Conservation (phyloP, 2,113 vertebrate genomes). For the Halcyon senegalensis region DNA sequence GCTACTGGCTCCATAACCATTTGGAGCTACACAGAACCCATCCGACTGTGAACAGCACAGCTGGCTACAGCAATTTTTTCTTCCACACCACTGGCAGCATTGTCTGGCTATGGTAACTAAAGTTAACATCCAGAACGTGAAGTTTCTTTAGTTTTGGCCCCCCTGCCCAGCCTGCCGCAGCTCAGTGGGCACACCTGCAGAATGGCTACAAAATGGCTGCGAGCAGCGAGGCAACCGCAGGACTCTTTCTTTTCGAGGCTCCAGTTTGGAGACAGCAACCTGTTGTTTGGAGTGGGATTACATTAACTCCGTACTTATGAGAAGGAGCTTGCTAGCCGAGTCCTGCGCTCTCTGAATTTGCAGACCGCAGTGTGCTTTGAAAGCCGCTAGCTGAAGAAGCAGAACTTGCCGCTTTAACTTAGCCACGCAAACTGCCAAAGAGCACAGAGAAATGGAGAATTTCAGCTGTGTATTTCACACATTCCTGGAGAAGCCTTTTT, state of each 20-base stretch:
- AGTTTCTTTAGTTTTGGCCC: slow-evolving; percentile 75
- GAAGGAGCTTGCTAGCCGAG: background rate
- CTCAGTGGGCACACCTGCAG: slow-evolving; percentile 74
- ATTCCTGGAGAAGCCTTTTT: slow-evolving; percentile 47
- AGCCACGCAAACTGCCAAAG: slow-evolving; percentile 14
- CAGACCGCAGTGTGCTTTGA: background rate
- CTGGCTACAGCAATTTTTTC: slow-evolving; percentile 83
- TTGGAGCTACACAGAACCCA: slow-evolving; percentile 79
- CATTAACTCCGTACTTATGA: background rate
- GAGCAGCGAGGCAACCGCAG: background rate
- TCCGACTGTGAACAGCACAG: slow-evolving; percentile 85
- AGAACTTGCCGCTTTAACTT: background rate
- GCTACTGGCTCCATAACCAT: slow-evolving; percentile 79
- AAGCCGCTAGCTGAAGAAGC: background rate
- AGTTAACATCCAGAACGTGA: slow-evolving; percentile 82
- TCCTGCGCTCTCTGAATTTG: background rate
- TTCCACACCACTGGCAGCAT: slow-evolving; percentile 80
- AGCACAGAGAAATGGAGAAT: slow-evolving; percentile 31
- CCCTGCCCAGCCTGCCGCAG: slow-evolving; percentile 49
- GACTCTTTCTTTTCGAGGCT: background rate
- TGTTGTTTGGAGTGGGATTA: background rate
- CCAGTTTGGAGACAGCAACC: background rate
- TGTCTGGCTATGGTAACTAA: slow-evolving; percentile 86
- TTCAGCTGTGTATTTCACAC: slow-evolving; percentile 36
- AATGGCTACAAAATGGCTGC: background rate